Conservation (phyloP, 2,113 vertebrate genomes). For the Aviceda subcristata region DNA sequence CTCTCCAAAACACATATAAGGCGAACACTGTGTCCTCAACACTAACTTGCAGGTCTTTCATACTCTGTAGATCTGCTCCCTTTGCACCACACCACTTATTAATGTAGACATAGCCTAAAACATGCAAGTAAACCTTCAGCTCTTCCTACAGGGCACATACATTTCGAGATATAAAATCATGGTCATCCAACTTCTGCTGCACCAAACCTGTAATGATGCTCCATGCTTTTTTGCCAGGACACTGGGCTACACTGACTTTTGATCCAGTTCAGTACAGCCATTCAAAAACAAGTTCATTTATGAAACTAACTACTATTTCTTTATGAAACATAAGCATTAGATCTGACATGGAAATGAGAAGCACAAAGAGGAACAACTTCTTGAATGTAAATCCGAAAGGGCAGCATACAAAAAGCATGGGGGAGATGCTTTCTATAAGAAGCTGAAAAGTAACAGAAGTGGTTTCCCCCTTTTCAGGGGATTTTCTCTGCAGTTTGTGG, state of each 20-base stretch:
- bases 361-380: background rate
- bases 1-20: background rate
- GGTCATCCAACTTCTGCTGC: background rate
- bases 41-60: fast-evolving
- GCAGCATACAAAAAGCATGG: background rate
- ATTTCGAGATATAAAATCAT: background rate
- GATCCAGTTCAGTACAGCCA: background rate
- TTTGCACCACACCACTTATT: background rate
- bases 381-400: background rate
- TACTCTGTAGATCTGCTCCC: background rate
- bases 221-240: background rate
- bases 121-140: background rate
- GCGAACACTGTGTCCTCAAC: background rate
- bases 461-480: background rate
- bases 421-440: background rate
- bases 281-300: background rate
- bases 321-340: background rate
- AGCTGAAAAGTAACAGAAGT: background rate
- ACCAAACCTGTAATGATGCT: background rate
- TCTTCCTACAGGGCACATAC: background rate
- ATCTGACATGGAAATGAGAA: background rate
- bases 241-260: background rate
- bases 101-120: fast-evolving
- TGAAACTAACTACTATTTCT: background rate
- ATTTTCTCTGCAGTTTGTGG: background rate